Base-by-base conservation (phyloP, 2,113 vertebrate species). In the Triplophysa tibetana region DNA sequence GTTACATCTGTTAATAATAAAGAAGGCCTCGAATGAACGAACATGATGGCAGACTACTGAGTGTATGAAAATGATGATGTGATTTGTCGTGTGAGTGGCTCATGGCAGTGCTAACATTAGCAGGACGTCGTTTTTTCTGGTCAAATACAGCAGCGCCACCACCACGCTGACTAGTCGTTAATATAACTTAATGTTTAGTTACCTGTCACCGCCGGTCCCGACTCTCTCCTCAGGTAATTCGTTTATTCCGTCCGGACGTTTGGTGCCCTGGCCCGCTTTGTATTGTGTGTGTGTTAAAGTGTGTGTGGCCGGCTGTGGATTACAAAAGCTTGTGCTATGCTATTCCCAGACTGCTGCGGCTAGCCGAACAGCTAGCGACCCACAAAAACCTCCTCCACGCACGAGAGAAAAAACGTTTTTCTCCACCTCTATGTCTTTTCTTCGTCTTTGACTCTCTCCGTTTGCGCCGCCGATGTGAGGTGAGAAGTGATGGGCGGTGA, bases 291-390 rank as follows among this genome's bases (percentile, higher is more conserved):
- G 41, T 70, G 84, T 68, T 75, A 52, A 82, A 50, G 58, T 41
- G 72, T 38, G 73, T 64, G 84, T 78, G 87, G 86, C 89, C 90
- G 90, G 90, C 74, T 89, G 68, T 81, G 80, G 91, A 91, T 92
- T 92, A 92, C 92, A 93, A 91, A 90, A 92, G 86, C 90, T 88
- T 82, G 50, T 72, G 88, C 88, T 91, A 90, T 80, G 88, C 86
- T 80, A 82, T 73, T 74, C 77, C 70, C 73, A 89, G 87, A 83
- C 89, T 83, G 78, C 62, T 85, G 70, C 89, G 90, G 87, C 88
- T 85, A 43, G 81, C 81, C 9, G 21, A 80, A 70, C 81, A 74
- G 86, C 48, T 80, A 77, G 80, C 88, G 79, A 84, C 86, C 80
- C 79, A 86, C 85, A 83, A 83, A 87, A 62, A 38, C 76, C 84